Conservation (phyloP, 2,888 invertebrate species). For the Zelleria hepariella region DNA sequence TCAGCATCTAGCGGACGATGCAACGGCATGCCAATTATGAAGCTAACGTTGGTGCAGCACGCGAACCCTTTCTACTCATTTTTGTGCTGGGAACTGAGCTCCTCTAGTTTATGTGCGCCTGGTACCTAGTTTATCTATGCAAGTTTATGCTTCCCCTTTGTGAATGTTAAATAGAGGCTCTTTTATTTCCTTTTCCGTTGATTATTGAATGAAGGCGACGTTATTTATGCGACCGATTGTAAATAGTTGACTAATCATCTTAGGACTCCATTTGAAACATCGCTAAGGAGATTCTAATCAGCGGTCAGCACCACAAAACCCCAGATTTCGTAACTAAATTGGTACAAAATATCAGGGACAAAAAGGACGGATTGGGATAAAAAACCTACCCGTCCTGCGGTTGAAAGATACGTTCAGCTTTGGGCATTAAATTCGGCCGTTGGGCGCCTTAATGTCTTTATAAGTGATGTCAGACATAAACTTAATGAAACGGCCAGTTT, state of each 20-base stretch:
- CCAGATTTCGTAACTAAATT: constrained; percentile 15
- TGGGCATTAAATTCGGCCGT: constrained; percentile 36
- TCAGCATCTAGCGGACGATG: constrained; percentile 34
- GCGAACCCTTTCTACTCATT: constrained; percentile 43
- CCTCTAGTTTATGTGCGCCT: constrained; percentile 46
- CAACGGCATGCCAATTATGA: constrained; percentile 56
- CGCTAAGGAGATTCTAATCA: background rate
- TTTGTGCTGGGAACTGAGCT: constrained; percentile 43
- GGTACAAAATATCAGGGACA: constrained; percentile 28
- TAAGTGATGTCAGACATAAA: constrained; percentile 62
- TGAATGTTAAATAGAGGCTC: background rate
- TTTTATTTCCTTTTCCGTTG: background rate
- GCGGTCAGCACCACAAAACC: background rate
- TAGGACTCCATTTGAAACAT: background rate
- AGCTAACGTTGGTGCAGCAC: constrained; percentile 52
- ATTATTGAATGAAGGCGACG: background rate
- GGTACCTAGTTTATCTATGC: constrained; percentile 48
- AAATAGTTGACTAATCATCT: background rate
- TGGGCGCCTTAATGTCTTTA: constrained; percentile 66
- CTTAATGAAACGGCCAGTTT: constrained; percentile 65
- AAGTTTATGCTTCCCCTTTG: constrained; percentile 56
- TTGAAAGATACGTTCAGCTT: constrained; percentile 25
- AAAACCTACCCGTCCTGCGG: constrained; percentile 9
- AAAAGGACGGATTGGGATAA: constrained; percentile 18
- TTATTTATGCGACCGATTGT: background rate